phyloP scores from a whole-genome alignment of 2,888 invertebrate species.

The Hyalella azteca region DNA sequence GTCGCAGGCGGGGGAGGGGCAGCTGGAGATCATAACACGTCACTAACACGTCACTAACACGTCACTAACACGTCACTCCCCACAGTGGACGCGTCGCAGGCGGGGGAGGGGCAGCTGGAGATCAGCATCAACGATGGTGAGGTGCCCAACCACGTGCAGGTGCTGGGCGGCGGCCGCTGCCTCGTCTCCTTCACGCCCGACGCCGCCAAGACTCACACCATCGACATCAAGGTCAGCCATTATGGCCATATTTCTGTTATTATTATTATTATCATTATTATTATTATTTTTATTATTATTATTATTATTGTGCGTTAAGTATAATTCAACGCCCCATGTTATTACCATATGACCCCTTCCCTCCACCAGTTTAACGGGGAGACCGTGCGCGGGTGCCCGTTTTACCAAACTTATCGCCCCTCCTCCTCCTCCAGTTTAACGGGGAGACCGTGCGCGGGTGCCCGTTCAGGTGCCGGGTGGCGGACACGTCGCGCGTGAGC shows the following conservation, averaged over 20 bases:
- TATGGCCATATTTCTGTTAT: too few species aligned
- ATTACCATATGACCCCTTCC: too few species aligned
- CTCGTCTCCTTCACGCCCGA: conserved; percentile 94
- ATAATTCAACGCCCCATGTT: too few species aligned
- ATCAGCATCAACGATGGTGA: conserved; percentile 99
- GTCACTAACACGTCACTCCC: conserved; percentile 60
- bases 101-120: conserved; percentile 98
- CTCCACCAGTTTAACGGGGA: conserved; percentile 80
- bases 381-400: conserved; percentile 83
- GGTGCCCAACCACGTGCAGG: conserved; percentile 96
- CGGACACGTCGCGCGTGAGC: conserved; percentile 78
- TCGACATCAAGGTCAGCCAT: conserved; percentile 87
- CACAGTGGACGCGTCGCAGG: conserved; percentile 95
- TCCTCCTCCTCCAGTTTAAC: conserved; percentile 71
- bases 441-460: conserved; percentile 87
- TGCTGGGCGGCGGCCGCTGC: conserved; percentile 92
- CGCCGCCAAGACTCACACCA: conserved; percentile 85
- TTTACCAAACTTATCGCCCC: too few species aligned
- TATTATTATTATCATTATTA: too few species aligned
- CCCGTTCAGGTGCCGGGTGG: conserved; percentile 85
- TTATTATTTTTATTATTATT: too few species aligned
- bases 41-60: too few species aligned
- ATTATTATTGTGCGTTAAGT: too few species aligned
- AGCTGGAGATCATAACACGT: too few species aligned
- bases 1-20: too few species aligned